Percentiles rank a stretch among this genome's conserved stretches.
These are phyloP conservation scores for Trachurus trachurus DNA, from an alignment of 2,797 vertebrate genomes.

Conservation along the genomic window DNA sequence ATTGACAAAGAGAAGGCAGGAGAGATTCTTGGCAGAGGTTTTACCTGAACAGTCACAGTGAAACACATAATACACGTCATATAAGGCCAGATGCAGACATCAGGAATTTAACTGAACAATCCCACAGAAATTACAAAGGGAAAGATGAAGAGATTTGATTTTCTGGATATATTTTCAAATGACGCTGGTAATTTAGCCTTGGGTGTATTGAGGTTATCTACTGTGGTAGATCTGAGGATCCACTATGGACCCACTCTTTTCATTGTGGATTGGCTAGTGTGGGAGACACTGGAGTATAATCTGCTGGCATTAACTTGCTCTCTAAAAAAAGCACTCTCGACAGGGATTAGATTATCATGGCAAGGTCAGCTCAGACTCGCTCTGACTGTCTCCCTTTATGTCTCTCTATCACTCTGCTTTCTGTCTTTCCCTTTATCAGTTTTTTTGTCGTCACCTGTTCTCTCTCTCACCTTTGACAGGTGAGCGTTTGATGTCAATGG, in stretches of 20 bases:
- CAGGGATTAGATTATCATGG: constrained; percentile 90
- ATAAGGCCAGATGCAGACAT: constrained; percentile 9
- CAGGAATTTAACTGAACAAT: constrained; percentile 11
- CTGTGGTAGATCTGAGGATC: constrained; percentile 43
- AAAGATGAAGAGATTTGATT: constrained; percentile 25
- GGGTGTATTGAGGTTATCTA: constrained; percentile 8
- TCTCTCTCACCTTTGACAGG: constrained; percentile 13
- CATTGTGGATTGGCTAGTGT: constrained; percentile 81
- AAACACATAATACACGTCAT: background rate
- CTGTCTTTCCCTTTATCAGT: constrained; percentile 58
- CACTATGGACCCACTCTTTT: constrained; percentile 64
- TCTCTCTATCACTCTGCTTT: constrained; percentile 66
- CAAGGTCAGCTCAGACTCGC: constrained; percentile 85
- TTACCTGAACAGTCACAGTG: constrained; percentile 27
- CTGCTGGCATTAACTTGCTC: constrained; percentile 89
- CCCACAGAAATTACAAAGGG: constrained; percentile 4
- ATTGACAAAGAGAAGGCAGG: constrained; percentile 35
- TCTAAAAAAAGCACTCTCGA: constrained; percentile 91
- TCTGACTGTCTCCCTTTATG: constrained; percentile 75
- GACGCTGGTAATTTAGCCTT: background rate
- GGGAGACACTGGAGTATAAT: constrained; percentile 87
- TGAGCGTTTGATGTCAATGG: constrained; percentile 11
- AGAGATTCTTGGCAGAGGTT: constrained; percentile 29
- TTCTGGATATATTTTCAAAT: constrained; percentile 13
- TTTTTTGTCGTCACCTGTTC: constrained; percentile 5